phyloP scores from a whole-genome alignment of 2,113 vertebrate species.

The Lonchura striata region DNA sequence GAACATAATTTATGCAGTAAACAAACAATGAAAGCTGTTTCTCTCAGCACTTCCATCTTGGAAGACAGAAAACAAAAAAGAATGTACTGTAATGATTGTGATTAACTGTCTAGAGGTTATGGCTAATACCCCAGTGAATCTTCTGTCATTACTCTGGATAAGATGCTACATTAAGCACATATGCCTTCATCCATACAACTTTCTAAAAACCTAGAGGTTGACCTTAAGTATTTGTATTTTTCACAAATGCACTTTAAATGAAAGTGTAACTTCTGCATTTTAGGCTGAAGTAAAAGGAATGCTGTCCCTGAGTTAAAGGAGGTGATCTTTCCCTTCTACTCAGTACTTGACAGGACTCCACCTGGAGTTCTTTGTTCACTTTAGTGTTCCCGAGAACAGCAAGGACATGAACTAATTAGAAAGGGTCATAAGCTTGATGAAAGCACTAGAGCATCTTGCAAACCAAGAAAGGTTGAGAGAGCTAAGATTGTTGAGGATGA shows the following conservation, averaged over 20 bases:
- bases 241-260: constrained; percentile 10
- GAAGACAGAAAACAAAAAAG: neutral
- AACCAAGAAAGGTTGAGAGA: neutral
- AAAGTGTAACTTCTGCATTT: neutral
- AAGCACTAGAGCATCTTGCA: neutral
- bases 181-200: constrained; percentile 17
- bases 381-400: rapidly evolving
- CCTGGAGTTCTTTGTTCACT: too few relatives aligned
- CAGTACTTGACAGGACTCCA: neutral
- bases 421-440: neutral
- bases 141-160: constrained; percentile 77
- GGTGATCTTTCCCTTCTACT: neutral
- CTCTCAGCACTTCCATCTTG: constrained; percentile 8
- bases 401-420: neutral
- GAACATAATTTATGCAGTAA: constrained; percentile 55
- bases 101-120: constrained; percentile 82
- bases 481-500: neutral
- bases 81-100: constrained; percentile 76
- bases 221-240: constrained; percentile 22
- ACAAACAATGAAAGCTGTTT: constrained; percentile 47
- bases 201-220: constrained; percentile 25
- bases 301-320: neutral
- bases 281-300: neutral
- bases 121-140: constrained; percentile 76
- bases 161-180: constrained; percentile 61